A percentile compares a stretch with the other conserved stretches of the same genome.
These are phyloP conservation scores for Apeltes quadracus DNA, from an alignment of 2,113 vertebrate genomes.

Conservation along the genomic window DNA sequence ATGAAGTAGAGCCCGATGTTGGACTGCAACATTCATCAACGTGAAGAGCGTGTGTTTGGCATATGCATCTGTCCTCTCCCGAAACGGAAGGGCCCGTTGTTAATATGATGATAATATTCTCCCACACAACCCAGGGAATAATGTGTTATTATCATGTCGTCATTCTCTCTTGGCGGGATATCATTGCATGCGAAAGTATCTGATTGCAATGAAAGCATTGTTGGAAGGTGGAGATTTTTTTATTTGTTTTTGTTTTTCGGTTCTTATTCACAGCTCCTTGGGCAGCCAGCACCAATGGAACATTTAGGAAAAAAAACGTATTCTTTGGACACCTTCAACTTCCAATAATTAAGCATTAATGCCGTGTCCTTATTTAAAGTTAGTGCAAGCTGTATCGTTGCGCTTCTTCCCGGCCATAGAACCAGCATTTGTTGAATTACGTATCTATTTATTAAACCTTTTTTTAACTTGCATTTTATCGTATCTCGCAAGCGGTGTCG, in stretches of 20 bases:
- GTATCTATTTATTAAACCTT: background rate
- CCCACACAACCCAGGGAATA: conserved; percentile 19
- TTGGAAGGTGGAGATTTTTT: background rate
- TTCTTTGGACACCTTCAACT: background rate
- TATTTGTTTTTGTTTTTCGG: background rate
- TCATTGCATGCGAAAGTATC: background rate
- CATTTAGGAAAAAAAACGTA: background rate
- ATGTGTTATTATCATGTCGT: conserved; percentile 47
- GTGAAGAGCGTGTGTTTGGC: conserved; percentile 32
- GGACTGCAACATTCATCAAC: conserved; percentile 62
- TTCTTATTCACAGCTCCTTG: background rate
- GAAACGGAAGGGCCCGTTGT: conserved; percentile 37
- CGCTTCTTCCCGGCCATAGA: background rate
- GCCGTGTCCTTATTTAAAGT: background rate
- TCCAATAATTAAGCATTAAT: background rate
- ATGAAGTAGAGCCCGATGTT: conserved; percentile 58
- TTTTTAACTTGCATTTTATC: background rate
- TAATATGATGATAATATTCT: conserved; percentile 39
- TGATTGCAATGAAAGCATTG: background rate
- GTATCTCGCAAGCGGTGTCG: background rate
- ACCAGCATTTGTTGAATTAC: background rate
- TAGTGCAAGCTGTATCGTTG: background rate
- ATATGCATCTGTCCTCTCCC: conserved; percentile 30
- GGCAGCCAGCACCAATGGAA: background rate
- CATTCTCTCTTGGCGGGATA: background rate